Percentiles rank a stretch among this genome's conserved stretches.
These are phyloP conservation scores for Myotis daubentonii DNA, from an alignment of 2,797 vertebrate genomes.

Conservation along the genomic window DNA sequence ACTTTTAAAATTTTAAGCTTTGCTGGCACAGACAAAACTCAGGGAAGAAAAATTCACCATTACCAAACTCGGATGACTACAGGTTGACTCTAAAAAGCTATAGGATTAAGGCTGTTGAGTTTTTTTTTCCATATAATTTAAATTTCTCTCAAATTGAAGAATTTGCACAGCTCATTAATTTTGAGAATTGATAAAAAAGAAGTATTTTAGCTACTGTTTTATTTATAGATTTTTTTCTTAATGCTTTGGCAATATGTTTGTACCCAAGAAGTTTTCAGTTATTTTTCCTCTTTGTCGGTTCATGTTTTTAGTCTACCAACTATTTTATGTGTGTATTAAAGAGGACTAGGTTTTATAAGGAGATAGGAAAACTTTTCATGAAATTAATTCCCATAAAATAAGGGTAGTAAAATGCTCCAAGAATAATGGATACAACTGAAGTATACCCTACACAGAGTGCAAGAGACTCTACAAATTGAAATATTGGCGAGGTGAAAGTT, in stretches of 20 bases:
- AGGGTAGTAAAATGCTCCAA: background rate
- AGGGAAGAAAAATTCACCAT: constrained; percentile 30
- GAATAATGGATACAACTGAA: background rate
- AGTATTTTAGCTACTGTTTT: constrained; percentile 31
- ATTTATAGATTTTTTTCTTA: background rate
- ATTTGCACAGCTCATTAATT: constrained; percentile 45
- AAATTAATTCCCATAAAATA: background rate
- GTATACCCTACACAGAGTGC: background rate
- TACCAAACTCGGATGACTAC: constrained; percentile 1
- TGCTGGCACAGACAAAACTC: constrained; percentile 40
- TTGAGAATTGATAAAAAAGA: constrained; percentile 51
- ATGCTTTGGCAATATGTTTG: constrained; percentile 31
- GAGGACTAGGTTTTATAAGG: constrained; percentile 27
- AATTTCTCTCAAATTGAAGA: constrained; percentile 52
- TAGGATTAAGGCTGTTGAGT: constrained; percentile 40
- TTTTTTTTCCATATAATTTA: constrained; percentile 60
- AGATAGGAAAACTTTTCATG: constrained; percentile 10
- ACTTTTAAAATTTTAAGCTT: constrained; percentile 58
- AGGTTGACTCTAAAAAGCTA: constrained; percentile 46
- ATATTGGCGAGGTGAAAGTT: background rate
- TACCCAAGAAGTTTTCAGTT: constrained; percentile 24
- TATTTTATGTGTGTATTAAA: constrained; percentile 42
- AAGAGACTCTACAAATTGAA: background rate
- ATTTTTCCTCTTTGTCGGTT: constrained; percentile 35
- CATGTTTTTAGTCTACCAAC: background rate